These are phyloP conservation scores for Dryocosmus kuriphilus DNA, from an alignment of 2,888 invertebrate genomes.

Conservation along the genomic window DNA sequence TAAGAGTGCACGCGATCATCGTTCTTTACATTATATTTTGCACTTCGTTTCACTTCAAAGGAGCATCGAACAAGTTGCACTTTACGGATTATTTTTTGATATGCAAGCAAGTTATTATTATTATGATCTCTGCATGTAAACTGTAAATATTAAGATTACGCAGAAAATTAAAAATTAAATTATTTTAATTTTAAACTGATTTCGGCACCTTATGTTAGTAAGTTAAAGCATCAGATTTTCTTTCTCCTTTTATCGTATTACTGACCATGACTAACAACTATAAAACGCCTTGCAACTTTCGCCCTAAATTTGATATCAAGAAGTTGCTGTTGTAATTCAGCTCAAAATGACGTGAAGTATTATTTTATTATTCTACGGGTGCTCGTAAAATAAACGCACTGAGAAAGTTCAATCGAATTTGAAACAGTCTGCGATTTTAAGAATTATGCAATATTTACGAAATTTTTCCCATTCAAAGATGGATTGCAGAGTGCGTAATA, in stretches of 20 bases:
- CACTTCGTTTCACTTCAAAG: neutral
- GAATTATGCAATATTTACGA: neutral
- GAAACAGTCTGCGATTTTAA: neutral
- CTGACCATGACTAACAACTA: too few relatives aligned
- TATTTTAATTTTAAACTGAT: too few relatives aligned
- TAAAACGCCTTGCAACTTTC: neutral
- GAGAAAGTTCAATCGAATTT: constrained; percentile 2
- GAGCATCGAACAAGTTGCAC: neutral
- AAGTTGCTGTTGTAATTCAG: neutral
- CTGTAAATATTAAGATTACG: too few relatives aligned
- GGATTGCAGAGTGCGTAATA: neutral
- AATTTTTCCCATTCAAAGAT: neutral
- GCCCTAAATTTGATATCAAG: constrained; percentile 1
- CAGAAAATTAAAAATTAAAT: too few relatives aligned
- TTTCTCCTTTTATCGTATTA: too few relatives aligned
- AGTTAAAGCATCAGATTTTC: too few relatives aligned
- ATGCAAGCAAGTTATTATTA: too few relatives aligned
- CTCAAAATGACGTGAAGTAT: constrained; percentile 7
- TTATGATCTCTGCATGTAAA: too few relatives aligned
- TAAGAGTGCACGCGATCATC: neutral
- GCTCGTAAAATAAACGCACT: constrained; percentile 7
- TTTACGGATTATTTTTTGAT: neutral
- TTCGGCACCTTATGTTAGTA: too few relatives aligned
- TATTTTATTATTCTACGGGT: neutral
- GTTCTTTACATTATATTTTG: neutral